Evolutionary conservation across 2,797 vertebrate species (phyloP), one percentile per base, ranked within the genome.

Genomic region (Amblyopsis hoosieri): DNA sequence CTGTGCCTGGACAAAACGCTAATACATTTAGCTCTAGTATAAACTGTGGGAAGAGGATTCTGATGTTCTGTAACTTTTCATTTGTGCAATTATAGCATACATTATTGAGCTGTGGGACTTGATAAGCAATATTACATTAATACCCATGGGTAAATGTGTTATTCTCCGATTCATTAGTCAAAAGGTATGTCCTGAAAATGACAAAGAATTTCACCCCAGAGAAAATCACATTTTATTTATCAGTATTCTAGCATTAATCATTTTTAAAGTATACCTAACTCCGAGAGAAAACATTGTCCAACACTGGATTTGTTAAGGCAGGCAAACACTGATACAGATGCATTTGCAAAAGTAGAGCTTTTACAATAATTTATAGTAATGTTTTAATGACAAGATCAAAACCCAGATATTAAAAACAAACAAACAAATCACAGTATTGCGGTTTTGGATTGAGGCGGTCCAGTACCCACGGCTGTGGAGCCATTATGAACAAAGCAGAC

Each of bases 161-260:
- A 54, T 31, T 31, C 23, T 54, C 3, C 13, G 23, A 54, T 29
- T 54, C 11, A 12, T 52, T 52, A 11, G 17, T 3, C 17, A 23
- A 54, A 17, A 54, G 23, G 54, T 12, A 1, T 29, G 23, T 13
- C 2, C 23, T 29, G 6, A 12, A 6, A 63, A 63, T 9, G 29
- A 58, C 50, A 31, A 9, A 45, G 19, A 59, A 53, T 0, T 0
- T 1, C 14, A 54, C 42, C 51, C 23, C 23, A 29, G 0, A 29
- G 54, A 47, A 2, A 74, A 57, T 31, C 48, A 31, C 19, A 4
- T 63, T 76, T 81, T 67, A 78, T 76, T 81, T 19, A 29, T 75
- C 56, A 50, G 13, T 66, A 23, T 57, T 71, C 6, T 47, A 15
- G 56, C 45, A 10, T 4, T 49, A 55, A 60, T 60, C 29, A 46